A percentile compares a stretch with the other conserved stretches of the same genome.
These are phyloP conservation scores for Gymnocheta viridis DNA, from an alignment of 2,888 invertebrate genomes.

Conservation along the genomic window DNA sequence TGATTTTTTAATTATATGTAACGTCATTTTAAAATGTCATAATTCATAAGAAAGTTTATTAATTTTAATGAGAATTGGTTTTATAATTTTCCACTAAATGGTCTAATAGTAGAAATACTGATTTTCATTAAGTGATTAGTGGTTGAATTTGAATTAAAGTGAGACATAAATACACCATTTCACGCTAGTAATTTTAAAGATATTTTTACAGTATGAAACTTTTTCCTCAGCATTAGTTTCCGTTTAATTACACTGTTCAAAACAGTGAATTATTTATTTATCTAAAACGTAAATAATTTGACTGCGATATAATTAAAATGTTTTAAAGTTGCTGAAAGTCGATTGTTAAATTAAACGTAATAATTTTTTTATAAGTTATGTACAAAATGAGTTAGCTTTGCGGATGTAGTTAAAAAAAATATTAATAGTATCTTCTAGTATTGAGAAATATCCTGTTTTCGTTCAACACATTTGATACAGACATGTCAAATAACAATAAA, in stretches of 20 bases:
- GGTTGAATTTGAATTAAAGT: not conserved
- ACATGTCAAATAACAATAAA: constrained; percentile 16
- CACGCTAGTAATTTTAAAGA: not conserved
- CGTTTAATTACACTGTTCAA: constrained; percentile 42
- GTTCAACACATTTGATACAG: not conserved
- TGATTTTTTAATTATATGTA: constrained; percentile 50
- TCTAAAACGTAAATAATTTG: not conserved
- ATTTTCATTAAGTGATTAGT: constrained; percentile 42
- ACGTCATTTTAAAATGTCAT: not conserved
- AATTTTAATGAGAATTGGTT: not conserved
- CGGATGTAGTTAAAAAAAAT: not conserved
- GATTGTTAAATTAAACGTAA: not conserved
- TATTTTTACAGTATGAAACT: not conserved
- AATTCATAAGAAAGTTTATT: constrained; percentile 1
- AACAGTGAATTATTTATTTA: constrained; percentile 8
- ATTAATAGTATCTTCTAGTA: not conserved
- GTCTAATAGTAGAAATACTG: not conserved
- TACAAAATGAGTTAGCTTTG: not conserved
- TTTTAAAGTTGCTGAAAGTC: not conserved
- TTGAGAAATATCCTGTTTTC: not conserved
- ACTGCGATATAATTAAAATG: not conserved
- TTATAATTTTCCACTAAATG: constrained; percentile 11
- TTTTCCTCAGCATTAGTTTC: not conserved
- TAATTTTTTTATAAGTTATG: not conserved
- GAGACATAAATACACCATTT: not conserved